Evolutionary conservation across 2,113 vertebrate species (phyloP), one percentile per base, ranked within the genome.

Genomic region (Bos indicus): DNA sequence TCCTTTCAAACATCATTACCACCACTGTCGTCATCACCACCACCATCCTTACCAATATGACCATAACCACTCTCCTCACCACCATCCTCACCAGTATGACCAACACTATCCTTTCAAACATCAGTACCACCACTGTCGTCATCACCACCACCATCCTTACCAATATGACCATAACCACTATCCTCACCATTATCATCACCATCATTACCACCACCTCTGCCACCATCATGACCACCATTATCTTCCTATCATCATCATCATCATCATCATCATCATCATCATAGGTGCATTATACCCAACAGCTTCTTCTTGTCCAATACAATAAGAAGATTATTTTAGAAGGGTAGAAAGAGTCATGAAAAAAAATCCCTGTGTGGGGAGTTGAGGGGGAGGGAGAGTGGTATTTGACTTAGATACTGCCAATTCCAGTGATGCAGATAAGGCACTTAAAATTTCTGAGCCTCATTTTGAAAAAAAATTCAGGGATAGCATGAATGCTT

Each of bases 161-260:
- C 12, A 51, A 0, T 3, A 30, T 0, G 3, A 48, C 3, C 12
- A 36, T 6, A 28, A 36, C 1, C 8, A 77, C 1, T 16, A 28
- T 5, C 23, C 7, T 10, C 12, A 78, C 28, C 36, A 46, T 0
- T 17, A 17, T 4, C 3, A 40, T 15, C 9, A 57, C 4, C 13
- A 23, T 12, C 30, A 60, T 6, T 7, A 17, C 2, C 36, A 56
- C 60, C n/a, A 71, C 5, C 3, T 25, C 14, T 17, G 15, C 0
- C 7, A n/a, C 21, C 17, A 16, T 1, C 36, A 46, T 19, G 6
- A 51, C 1, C 21, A 56, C 23, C 2, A 28, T 2, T 30, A 16
- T 28, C 36, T 43, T 19, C 4, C 3, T 19, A 14, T 4, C 19
- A 17, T n/a, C 36, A 43, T 7, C 57, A 43, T 7, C 57, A 77